phyloP scores from a whole-genome alignment of 2,113 vertebrate species.

The zebrafish (Danio rerio) region DNA sequence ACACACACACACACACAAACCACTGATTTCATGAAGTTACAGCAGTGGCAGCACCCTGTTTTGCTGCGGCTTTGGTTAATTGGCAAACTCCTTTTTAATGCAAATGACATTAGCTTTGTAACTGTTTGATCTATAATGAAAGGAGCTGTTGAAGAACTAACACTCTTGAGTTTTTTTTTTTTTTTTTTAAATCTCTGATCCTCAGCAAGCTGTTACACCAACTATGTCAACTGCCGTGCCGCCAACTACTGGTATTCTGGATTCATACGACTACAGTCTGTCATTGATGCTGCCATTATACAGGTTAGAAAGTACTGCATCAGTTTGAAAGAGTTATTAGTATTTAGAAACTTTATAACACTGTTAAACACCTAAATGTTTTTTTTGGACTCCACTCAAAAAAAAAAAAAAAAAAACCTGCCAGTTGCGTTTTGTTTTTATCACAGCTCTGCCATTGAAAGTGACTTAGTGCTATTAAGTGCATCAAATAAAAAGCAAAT shows the following conservation, averaged over 20 bases:
- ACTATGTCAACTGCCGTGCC: constrained; percentile 78
- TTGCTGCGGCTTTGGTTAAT: background rate
- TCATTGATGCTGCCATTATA: constrained; percentile 91
- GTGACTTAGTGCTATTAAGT: too few species aligned
- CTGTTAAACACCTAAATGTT: too few species aligned
- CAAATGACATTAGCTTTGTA: background rate
- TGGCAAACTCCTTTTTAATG: background rate
- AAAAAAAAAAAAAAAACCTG: too few species aligned
- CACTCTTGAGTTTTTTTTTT: background rate
- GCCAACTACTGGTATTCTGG: constrained; percentile 90
- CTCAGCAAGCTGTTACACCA: constrained; percentile 73
- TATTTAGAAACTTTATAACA: too few species aligned
- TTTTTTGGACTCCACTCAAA: too few species aligned
- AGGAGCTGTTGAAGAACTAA: background rate
- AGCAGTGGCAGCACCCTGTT: background rate
- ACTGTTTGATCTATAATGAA: background rate
- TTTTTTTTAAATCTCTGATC: background rate
- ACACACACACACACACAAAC: too few species aligned
- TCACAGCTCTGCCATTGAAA: too few species aligned
- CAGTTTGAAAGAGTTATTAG: too few species aligned
- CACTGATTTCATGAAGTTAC: background rate
- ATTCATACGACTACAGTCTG: constrained; percentile 86
- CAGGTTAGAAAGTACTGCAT: constrained; percentile 76
- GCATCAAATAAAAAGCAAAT: too few species aligned
- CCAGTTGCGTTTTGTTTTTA: too few species aligned